Base-by-base conservation (phyloP, 2,113 vertebrate species). In the Hemibates koningsi region DNA sequence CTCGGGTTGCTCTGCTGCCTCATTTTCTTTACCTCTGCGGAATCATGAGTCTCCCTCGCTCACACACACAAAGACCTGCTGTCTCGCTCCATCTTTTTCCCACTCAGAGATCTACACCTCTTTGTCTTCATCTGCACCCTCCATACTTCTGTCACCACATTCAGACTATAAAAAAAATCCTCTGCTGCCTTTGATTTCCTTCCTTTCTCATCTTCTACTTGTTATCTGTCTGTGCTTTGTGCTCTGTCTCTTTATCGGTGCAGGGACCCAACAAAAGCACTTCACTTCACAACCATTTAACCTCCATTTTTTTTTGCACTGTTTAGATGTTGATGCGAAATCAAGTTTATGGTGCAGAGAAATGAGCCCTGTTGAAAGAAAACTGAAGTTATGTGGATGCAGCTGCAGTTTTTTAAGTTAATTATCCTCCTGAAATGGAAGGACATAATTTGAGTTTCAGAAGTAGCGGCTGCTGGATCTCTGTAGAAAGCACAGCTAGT, bases 111-210 rank as follows among this genome's bases (percentile, higher is more conserved):
- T 86, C 81, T 63, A 41, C 81, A 88, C 71, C 63, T 82, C 56
- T 88, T 48, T 36, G 19, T 83, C 45, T 78, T 86, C 76, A 73
- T 86, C 80, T 81, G 29, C 80, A 57, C 43, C 27, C 86, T 82
- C 79, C 38, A 80, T 56, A 56, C 53, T 11, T 61, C 38, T 80
- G 59, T 82, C 86, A 80, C 83, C 68, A 21, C 54, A 57, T 38
- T 85, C 66, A 50, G 45, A 81, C 73, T 21, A 19, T 63, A 29
- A 83, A 41, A 87, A 71, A 79, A 85, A 83, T 68, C 54, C 73
- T 83, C 80, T 41, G 41, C 86, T 82, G 41, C 83, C 34, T 91
- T 88, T 91, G 54, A 84, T 89, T 86, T 84, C 11, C 88, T 85
- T 81, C 16, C 17, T 80, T 71, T 88, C 54, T 88, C 66, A 76